Conservation (phyloP, 2,888 invertebrate genomes). For the Caenorhabditis sp. region DNA sequence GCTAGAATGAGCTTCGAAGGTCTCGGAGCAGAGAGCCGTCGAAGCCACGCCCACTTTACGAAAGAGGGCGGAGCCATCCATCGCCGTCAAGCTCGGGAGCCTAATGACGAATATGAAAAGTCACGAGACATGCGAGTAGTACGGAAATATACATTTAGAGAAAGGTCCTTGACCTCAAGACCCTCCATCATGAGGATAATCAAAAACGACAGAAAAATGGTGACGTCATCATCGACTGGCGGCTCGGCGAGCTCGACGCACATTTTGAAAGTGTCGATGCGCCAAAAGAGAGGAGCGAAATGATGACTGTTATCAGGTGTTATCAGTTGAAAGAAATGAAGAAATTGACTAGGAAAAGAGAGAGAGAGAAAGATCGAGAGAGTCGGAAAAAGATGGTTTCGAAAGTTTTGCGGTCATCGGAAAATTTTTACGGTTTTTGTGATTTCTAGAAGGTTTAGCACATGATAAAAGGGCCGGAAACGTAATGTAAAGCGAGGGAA, state of each 20-base stretch:
- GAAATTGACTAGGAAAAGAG: not conserved
- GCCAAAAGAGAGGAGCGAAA: conserved; percentile 25
- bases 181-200: conserved; percentile 39
- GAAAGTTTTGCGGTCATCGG: too few species aligned
- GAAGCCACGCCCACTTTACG: conserved; percentile 41
- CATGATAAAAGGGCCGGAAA: too few species aligned
- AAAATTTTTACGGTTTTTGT: too few species aligned
- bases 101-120: conserved; percentile 34
- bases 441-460: too few species aligned
- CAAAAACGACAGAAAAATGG: conserved; percentile 38
- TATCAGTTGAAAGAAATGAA: conserved; percentile 39
- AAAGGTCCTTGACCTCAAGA: conserved; percentile 18
- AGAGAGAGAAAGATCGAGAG: conserved; percentile 14
- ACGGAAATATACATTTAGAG: conserved; percentile 12
- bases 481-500: too few species aligned
- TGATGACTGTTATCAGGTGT: conserved; percentile 19
- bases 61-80: conserved; percentile 21
- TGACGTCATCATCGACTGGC: conserved; percentile 29
- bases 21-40: not conserved
- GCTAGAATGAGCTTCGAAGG: conserved; percentile 34
- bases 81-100: too few species aligned
- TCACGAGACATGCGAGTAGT: conserved; percentile 15
- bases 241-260: not conserved
- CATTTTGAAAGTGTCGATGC: conserved; percentile 42
- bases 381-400: conserved; percentile 19